Base-by-base conservation (phyloP, 2,888 invertebrate species). In the Malacosoma neustria region DNA sequence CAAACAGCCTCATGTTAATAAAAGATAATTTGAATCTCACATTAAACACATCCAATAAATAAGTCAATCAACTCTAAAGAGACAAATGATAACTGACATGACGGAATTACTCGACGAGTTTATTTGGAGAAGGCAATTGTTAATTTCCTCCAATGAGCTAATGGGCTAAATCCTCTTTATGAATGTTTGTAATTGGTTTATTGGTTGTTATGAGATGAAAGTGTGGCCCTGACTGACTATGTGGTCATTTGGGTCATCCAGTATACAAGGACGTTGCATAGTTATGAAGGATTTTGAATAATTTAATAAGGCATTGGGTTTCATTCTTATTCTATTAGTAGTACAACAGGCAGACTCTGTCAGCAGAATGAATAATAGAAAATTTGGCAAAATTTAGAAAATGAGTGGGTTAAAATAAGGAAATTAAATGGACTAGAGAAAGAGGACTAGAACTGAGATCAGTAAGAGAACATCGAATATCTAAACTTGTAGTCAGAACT, bases 61-160 rank as follows among this genome's bases (percentile, higher is more conserved):
- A 64, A 67, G 68, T 68, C 69, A 68, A 69, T 69, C 67, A 69
- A 66, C 69, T 56, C 60, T 34, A 34, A 30, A 22, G 22, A 32
- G 36, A 31, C 36, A 36, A 32, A 79, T 57, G 80, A 81, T 81
- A 77, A 84, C 80, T 84, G 82, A 82, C 82, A 72, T 72, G 71
- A 63, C 64, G 48, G 67, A 69, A 75, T 79, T 76, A 73, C 66
- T 73, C 69, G 79, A 76, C 76, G 72, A 76, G 74, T 75, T 73
- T 77, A 82, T 82, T 81, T 79, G 65, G 72, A 72, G 76, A 70
- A 68, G 72, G 79, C 81, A 82, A 84, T 82, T 82, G 82, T 84
- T 82, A 84, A 84, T 84, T 84, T 81, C 82, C 82, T 82, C 62
- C 80, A 73, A 75, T 79, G 74, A 73, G 61, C 76, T 82, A 84